Evolutionary conservation across 2,888 invertebrate genomes (phyloP), one percentile per base, ranked within the genome.

Genomic region (Alloplasta piceator): DNA sequence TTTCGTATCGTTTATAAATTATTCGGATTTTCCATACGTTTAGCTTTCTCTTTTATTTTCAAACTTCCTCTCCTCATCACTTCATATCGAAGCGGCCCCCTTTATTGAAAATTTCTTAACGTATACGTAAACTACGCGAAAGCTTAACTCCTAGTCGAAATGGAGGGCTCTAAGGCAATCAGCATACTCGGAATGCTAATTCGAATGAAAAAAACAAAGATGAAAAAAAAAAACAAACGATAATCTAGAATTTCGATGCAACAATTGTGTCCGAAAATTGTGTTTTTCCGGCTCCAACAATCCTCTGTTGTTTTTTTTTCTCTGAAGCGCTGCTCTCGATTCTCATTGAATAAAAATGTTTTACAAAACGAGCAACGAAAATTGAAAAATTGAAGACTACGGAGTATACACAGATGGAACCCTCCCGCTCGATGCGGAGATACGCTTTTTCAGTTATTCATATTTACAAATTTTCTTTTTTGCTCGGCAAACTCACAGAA

Each of bases 121-220:
- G 64, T 61, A 26, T 39, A 74, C 67, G 60, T 79, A 82, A 67
- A 79, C 72, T 78, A 78, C 41, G 56, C 52, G 38, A 70, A 73
- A 73, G 76, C 71, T 82, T 72, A 26, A 78, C 76, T 82, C 80
- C 66, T 72, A 78, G 66, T 79, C 83, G 85, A 86, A 83, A 78
- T 83, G 84, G 84, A 86, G 84, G 82, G 83, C 83, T 83, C 85
- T 70, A 74, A 80, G 63, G 78, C 82, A 78, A 73, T 83, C 82
- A 58, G 80, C 73, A 67, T 73, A 77, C 75, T 64, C 78, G 26
- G 61, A 82, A 68, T 78, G 76, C 68, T 76, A 64, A 74, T 79
- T 73, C 61, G 71, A 84, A 61, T 68, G 73, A 26, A 26, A 26
- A 26, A 26, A 26, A 83, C 68, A 66, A 38, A 50, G 78, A 56